Evolutionary conservation across 1,140 invertebrate species (phyloP).

Genomic region (Drosophila chauvacae): DNA sequence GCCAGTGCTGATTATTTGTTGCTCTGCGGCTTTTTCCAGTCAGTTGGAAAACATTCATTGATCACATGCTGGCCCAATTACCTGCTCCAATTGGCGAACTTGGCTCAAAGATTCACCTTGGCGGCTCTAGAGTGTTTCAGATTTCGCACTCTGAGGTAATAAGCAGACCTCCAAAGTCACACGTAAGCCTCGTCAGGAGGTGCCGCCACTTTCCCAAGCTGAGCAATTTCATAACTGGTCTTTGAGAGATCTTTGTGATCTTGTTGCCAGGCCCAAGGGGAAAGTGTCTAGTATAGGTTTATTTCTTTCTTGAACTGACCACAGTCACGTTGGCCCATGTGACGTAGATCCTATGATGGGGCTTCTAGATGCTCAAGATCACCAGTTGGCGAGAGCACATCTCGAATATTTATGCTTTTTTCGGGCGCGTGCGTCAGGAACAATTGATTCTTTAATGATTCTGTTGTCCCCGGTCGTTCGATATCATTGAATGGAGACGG

Average conservation of each 20-base stretch:
- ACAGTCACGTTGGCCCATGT: constrained; percentile 64
- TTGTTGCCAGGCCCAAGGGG: constrained; percentile 59
- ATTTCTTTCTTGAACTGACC: constrained; percentile 62
- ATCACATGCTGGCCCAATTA: constrained; percentile 48
- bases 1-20: constrained; percentile 15
- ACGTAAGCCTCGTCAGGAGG: constrained; percentile 23
- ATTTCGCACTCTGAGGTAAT: constrained; percentile 46
- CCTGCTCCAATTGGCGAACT: constrained; percentile 19
- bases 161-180: constrained; percentile 13
- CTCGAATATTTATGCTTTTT: neutral
- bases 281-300: constrained; percentile 19
- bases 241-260: constrained; percentile 15
- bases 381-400: neutral
- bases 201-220: constrained; percentile 31
- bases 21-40: constrained; percentile 2
- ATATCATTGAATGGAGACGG: constrained; percentile 56
- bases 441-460: constrained; percentile 70
- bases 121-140: constrained; percentile 23
- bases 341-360: constrained; percentile 29
- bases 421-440: constrained; percentile 51
- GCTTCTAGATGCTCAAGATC: constrained; percentile 24
- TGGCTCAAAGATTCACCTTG: constrained; percentile 44
- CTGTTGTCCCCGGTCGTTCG: constrained; percentile 57
- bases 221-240: constrained; percentile 38
- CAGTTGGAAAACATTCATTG: constrained; percentile 7